Evolutionary conservation across 1,140 invertebrate genomes (phyloP).

Genomic region (Zaprionus tsacasi): DNA sequence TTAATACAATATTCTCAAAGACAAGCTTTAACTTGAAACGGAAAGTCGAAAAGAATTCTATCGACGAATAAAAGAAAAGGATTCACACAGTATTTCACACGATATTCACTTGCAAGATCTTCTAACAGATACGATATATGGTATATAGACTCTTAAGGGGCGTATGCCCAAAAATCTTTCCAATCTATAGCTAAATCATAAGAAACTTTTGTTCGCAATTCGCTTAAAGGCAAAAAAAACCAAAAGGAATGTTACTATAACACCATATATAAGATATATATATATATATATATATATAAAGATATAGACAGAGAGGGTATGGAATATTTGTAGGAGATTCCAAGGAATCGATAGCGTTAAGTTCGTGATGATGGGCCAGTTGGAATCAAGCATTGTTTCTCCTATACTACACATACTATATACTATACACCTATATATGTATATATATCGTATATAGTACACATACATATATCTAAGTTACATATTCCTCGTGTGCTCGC

Average conservation of each 20-base stretch:
- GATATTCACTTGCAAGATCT: neutral
- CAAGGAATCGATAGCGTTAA: neutral
- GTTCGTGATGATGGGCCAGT: slow-evolving; percentile 34
- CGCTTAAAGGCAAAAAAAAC: slow-evolving; percentile 16
- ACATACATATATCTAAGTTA: slow-evolving; percentile 31
- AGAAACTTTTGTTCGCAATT: slow-evolving; percentile 8
- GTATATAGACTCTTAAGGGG: neutral
- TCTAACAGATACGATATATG: neutral
- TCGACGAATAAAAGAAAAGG: neutral
- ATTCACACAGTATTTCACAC: neutral
- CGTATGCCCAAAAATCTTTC: neutral
- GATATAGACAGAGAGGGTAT: neutral
- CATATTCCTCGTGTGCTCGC: slow-evolving; percentile 42
- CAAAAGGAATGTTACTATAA: slow-evolving; percentile 34
- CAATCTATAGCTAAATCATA: slow-evolving; percentile 11
- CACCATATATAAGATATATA: slow-evolving; percentile 17
- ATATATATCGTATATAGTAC: slow-evolving; percentile 14
- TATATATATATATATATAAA: slow-evolving; percentile 17
- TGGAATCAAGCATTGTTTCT: slow-evolving; percentile 46
- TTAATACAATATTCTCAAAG: neutral
- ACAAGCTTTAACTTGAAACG: slow-evolving; percentile 41
- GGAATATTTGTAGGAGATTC: neutral
- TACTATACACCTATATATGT: slow-evolving; percentile 19
- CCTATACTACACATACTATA: slow-evolving; percentile 20
- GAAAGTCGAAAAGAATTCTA: neutral